phyloP scores from a whole-genome alignment of 2,113 vertebrate species.

The Laticauda laticaudata region DNA sequence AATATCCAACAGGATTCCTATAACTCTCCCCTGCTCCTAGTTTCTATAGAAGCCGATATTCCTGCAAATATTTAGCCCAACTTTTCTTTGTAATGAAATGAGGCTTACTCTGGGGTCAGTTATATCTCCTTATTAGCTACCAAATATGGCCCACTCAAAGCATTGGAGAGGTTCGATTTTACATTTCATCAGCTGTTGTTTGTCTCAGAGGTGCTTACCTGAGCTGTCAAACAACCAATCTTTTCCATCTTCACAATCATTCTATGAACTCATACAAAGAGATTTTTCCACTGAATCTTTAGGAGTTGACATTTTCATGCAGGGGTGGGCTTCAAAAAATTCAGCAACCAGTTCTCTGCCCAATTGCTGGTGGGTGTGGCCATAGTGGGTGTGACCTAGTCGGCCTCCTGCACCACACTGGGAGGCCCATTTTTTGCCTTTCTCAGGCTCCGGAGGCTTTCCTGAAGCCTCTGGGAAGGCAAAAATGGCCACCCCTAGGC shows the following conservation, averaged over 20 bases:
- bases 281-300: too few relatives aligned
- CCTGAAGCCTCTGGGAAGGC: too few relatives aligned
- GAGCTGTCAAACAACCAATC: conserved; percentile 49
- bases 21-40: neutral
- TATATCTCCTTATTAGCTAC: conserved; percentile 60
- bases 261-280: too few relatives aligned
- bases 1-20: neutral
- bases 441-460: too few relatives aligned
- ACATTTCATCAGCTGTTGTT: conserved; percentile 46
- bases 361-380: too few relatives aligned
- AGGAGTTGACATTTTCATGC: too few relatives aligned
- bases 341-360: too few relatives aligned
- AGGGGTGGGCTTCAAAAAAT: too few relatives aligned
- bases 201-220: conserved; percentile 38
- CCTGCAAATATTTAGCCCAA: conserved; percentile 39
- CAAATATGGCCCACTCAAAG: conserved; percentile 45
- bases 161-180: conserved; percentile 37
- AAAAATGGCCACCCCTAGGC: too few relatives aligned
- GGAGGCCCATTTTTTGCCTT: too few relatives aligned
- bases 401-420: too few relatives aligned
- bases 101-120: conserved; percentile 58
- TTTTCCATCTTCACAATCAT: conserved; percentile 53
- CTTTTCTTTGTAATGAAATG: conserved; percentile 40
- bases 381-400: too few relatives aligned
- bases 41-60: neutral